A percentile compares a stretch with the other conserved stretches of the same genome.
Conservation (phyloP, 2,113 vertebrate species). For the Zosterops japonicus region DNA sequence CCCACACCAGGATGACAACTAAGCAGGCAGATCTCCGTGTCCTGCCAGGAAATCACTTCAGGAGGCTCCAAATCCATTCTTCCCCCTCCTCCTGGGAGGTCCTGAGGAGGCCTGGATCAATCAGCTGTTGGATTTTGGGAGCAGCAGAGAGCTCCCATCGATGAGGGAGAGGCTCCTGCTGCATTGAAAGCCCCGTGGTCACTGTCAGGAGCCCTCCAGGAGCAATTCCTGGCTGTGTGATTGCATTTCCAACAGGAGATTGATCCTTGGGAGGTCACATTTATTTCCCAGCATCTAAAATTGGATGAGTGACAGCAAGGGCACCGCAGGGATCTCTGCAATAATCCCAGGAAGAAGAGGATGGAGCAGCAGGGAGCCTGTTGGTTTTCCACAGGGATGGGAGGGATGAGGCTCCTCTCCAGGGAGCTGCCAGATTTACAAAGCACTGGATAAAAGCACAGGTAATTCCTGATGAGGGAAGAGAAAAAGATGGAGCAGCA, state of each 20-base stretch:
- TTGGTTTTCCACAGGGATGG: rapidly evolving
- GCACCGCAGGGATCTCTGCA: background rate
- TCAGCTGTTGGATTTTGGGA: background rate
- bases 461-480: background rate
- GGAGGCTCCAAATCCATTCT: background rate
- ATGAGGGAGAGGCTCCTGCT: background rate
- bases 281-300: background rate
- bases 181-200: background rate
- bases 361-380: background rate
- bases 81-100: background rate
- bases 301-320: background rate
- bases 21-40: background rate
- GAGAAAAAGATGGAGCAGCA: background rate
- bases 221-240: background rate
- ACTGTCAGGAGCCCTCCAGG: background rate
- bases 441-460: background rate
- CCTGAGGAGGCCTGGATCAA: background rate
- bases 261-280: background rate
- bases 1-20: rapidly evolving
- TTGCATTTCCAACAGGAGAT: background rate
- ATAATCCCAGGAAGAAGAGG: background rate
- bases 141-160: background rate
- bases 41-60: background rate
- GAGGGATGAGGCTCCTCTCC: background rate
- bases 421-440: background rate